Percentiles rank a stretch among this genome's conserved stretches.
Evolutionary conservation across 2,888 invertebrate genomes (phyloP).

Genomic region (Plebejus melissa): DNA sequence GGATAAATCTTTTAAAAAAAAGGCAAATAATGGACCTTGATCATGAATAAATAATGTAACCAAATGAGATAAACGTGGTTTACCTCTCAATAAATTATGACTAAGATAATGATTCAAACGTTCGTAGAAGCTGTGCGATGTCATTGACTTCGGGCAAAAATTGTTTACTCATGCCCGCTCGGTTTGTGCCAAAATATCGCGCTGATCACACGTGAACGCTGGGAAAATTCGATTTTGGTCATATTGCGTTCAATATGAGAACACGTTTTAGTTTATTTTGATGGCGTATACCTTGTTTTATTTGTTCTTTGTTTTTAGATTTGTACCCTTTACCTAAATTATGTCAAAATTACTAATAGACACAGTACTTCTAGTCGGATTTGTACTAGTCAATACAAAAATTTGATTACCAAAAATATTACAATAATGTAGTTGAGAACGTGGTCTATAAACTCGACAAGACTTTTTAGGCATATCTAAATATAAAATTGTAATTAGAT

Average conservation of each 20-base stretch:
- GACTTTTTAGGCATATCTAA: no score
- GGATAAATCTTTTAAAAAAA: neutral
- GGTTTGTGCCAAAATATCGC: conserved; percentile 57
- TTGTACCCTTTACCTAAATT: neutral
- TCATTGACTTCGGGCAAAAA: conserved; percentile 63
- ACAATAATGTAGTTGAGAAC: neutral
- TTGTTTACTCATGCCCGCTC: conserved; percentile 59
- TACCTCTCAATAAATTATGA: conserved; percentile 37
- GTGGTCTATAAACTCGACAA: no score
- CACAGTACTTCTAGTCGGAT: no score
- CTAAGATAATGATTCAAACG: conserved; percentile 39
- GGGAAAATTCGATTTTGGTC: conserved; percentile 17
- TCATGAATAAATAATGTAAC: conserved; percentile 23
- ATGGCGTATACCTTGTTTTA: neutral
- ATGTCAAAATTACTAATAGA: neutral
- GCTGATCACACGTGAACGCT: conserved; percentile 31
- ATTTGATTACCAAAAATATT: neutral
- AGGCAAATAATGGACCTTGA: neutral
- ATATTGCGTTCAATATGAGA: neutral
- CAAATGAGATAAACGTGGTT: conserved; percentile 18
- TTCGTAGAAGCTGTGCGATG: conserved; percentile 49
- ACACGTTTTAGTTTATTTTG: neutral
- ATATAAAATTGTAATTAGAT: no score
- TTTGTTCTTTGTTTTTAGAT: neutral
- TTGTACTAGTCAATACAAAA: no score